Conservation (phyloP, 1,140 invertebrate genomes). For the Leptinotarsa texana region DNA sequence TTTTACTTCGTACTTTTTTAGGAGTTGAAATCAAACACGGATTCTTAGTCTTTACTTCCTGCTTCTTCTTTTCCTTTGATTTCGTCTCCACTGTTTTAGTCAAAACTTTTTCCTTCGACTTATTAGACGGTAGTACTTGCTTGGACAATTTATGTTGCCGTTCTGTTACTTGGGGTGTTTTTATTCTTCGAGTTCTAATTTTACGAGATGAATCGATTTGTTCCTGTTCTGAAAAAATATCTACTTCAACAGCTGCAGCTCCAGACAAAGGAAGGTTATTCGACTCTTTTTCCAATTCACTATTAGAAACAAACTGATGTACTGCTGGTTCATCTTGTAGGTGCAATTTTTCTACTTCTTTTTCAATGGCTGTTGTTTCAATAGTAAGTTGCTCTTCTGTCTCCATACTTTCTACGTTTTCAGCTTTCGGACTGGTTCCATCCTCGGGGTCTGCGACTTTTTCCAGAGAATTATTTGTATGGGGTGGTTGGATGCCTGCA, state of each 20-base stretch:
- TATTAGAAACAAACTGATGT: background rate
- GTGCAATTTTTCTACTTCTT: conserved; percentile 12
- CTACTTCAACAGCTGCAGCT: too few relatives aligned
- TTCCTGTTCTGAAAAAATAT: background rate
- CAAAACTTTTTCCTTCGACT: background rate
- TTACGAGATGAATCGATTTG: background rate
- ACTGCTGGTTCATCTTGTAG: conserved; percentile 6
- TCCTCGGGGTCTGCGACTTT: background rate
- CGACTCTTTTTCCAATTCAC: background rate
- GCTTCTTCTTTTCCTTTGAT: conserved; percentile 9
- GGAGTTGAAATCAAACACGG: background rate
- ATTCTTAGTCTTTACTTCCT: conserved; percentile 12
- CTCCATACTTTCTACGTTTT: background rate
- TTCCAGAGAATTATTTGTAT: background rate
- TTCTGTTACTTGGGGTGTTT: conserved; percentile 3
- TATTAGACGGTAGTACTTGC: background rate
- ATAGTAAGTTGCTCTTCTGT: background rate
- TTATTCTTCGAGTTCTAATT: conserved; percentile 15
- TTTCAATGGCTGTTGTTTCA: conserved; percentile 5
- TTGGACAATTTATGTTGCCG: background rate
- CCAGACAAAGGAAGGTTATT: background rate
- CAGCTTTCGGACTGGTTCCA: background rate
- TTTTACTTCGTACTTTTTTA: conserved; percentile 31
- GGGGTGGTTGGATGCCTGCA: too few relatives aligned
- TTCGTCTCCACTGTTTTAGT: background rate